Evolutionary conservation across 2,113 vertebrate genomes (phyloP), one percentile per base, ranked within the genome.

Genomic region (Pontoporia blainvillei): DNA sequence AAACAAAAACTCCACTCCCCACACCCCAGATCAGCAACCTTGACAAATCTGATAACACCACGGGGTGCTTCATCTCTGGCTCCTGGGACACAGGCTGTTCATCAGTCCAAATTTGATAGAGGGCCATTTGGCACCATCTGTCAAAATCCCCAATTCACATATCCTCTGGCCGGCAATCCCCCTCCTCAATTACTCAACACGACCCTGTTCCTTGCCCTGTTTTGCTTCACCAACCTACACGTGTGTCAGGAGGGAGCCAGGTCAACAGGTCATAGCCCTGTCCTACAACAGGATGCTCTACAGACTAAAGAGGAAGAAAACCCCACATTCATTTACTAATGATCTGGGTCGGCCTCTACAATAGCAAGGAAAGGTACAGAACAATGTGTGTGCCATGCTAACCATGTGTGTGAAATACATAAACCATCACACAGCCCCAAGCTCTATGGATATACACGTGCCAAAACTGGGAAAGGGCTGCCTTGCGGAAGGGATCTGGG

Each of bases 341-440:
- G 81, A 41, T n/a, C n/a, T 3, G 41, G 10, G 6, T 5, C 64
- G 11, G 41, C 44, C 78, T 82, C 78, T 82, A 31, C 88, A 2
- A 9, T 1, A 52, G 23, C 5, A 8, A 90, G 62, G 64, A 69
- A 78, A 44, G 25, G 25, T 2, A 21, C 8, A 61, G 17, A 75
- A 54, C 3, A 20, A 54, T 0, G 2, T 14, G 3, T 3, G 8
- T 0, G 6, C 18, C 3, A 4, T 6, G 27, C 75, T 14, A 52
- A 54, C 3, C 8, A 8, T 8, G 54, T 34, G 29, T 4, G 41
- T n/a, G 44, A 66, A 71, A 20, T 27, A 27, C 0, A 11, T 0
- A 18, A 34, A 7, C 13, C 46, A 36, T 27, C 39, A 5, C 25
- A 10, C 1, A 57, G 25, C 2, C 41, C 27, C 12, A 0, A 0